Percentiles rank a stretch among this genome's conserved stretches.
Conservation (phyloP, 2,797 vertebrate genomes). For the Alosa sapidissima region DNA sequence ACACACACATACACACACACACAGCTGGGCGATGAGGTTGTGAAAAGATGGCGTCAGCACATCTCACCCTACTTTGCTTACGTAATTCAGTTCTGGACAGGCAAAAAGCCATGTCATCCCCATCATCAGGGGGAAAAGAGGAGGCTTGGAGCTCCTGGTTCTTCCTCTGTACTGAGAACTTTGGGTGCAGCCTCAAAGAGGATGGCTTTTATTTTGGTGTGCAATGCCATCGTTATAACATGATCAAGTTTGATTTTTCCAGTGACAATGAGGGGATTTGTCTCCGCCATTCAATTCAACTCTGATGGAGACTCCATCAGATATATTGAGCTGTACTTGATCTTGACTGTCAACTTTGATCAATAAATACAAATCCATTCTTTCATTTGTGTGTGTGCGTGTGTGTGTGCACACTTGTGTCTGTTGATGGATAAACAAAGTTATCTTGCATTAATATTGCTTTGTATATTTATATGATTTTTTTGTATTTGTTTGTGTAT, state of each 20-base stretch:
- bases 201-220: not conserved
- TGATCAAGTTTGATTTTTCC: not conserved
- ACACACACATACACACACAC: constrained; percentile 8
- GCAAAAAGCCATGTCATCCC: constrained; percentile 36
- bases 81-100: constrained; percentile 41
- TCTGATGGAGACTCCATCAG: constrained; percentile 41
- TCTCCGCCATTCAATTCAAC: constrained; percentile 58
- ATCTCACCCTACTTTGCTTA: constrained; percentile 50
- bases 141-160: not conserved
- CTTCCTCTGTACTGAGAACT: not conserved
- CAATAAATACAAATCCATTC: too few relatives aligned
- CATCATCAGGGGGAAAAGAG: constrained; percentile 34
- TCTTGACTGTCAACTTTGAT: not conserved
- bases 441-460: constrained; percentile 32
- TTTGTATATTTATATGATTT: not conserved
- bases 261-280: constrained; percentile 10
- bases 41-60: constrained; percentile 74
- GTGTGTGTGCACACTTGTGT: too few relatives aligned
- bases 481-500: constrained; percentile 40
- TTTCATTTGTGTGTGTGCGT: too few relatives aligned
- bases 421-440: not conserved
- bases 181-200: not conserved
- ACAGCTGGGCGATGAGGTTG: constrained; percentile 63
- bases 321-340: constrained; percentile 30
- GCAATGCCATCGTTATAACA: not conserved